A percentile compares a stretch with the other conserved stretches of the same genome.
phyloP scores from a whole-genome alignment of 2,888 invertebrate genomes.

The Rhagonycha lutea region DNA sequence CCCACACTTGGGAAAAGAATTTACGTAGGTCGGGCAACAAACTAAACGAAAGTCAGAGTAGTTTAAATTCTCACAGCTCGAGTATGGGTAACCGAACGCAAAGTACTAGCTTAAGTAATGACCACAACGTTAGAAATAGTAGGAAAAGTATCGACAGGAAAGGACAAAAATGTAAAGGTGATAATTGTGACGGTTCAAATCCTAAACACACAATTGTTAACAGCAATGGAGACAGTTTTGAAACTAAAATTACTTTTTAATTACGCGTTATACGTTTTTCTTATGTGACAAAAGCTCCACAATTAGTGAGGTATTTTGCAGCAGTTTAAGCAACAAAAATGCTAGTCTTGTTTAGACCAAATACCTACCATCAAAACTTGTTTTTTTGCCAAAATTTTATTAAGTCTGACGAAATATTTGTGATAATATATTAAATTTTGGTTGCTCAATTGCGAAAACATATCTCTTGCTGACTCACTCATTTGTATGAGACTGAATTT shows the following conservation, averaged over 20 bases:
- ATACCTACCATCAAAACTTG: neutral
- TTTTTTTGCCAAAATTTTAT: neutral
- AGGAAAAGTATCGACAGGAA: conserved; percentile 42
- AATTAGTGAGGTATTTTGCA: neutral
- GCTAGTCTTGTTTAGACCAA: conserved; percentile 2
- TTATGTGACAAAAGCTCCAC: neutral
- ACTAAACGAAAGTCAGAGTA: conserved; percentile 53
- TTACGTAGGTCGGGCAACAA: conserved; percentile 42
- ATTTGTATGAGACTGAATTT: neutral
- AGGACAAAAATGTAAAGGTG: conserved; percentile 31
- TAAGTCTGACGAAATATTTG: conserved; percentile 11
- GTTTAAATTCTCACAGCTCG: conserved; percentile 49
- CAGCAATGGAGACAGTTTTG: conserved; percentile 49
- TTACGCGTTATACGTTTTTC: neutral
- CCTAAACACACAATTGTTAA: conserved; percentile 49
- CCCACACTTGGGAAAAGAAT: conserved; percentile 40
- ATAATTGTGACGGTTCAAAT: conserved; percentile 34
- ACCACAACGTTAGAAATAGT: conserved; percentile 39
- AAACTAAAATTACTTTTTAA: conserved; percentile 44
- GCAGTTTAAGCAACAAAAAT: neutral
- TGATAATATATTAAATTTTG: neutral
- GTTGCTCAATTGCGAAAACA: neutral
- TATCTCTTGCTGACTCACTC: neutral
- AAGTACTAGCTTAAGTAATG: conserved; percentile 53
- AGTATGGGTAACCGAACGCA: conserved; percentile 54